phyloP scores from a whole-genome alignment of 1,140 invertebrate species.

The Drosophila nigromelanica region DNA sequence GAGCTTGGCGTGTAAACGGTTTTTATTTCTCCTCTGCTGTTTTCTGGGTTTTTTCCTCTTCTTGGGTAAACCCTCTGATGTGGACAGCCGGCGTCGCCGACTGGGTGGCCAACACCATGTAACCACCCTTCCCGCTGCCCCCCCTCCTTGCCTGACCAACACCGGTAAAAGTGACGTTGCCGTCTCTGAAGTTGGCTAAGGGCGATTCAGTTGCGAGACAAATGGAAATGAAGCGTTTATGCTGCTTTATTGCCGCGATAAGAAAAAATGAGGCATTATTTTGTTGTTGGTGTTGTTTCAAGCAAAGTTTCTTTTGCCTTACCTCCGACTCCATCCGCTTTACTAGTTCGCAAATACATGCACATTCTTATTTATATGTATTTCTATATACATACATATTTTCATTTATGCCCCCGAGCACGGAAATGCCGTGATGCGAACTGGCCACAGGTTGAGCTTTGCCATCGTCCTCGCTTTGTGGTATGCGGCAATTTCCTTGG shows the following conservation, averaged over 20 bases:
- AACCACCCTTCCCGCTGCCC: not conserved
- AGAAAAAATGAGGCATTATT: constrained; percentile 83
- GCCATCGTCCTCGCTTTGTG: constrained; percentile 12
- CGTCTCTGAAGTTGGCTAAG: constrained; percentile 63
- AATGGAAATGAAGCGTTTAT: constrained; percentile 83
- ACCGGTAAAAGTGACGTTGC: constrained; percentile 61
- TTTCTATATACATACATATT: constrained; percentile 37
- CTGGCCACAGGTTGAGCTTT: constrained; percentile 72
- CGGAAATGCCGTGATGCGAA: constrained; percentile 54
- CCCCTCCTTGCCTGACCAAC: constrained; percentile 24
- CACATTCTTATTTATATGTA: constrained; percentile 61
- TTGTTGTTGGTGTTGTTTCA: constrained; percentile 60
- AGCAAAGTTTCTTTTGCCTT: constrained; percentile 49
- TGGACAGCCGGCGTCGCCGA: constrained; percentile 54
- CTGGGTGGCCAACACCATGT: constrained; percentile 60
- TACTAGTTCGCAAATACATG: constrained; percentile 22
- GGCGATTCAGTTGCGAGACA: constrained; percentile 74
- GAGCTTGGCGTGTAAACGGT: constrained; percentile 75
- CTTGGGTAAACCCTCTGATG: constrained; percentile 53
- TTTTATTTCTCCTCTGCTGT: constrained; percentile 51
- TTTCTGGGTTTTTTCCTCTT: constrained; percentile 31
- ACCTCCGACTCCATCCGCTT: constrained; percentile 12
- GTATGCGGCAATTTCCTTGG: constrained; percentile 76
- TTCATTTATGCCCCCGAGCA: constrained; percentile 52
- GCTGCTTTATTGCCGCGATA: constrained; percentile 83